These are phyloP conservation scores for Sturnira hondurensis DNA, from an alignment of 2,113 vertebrate species.

Conservation along the genomic window DNA sequence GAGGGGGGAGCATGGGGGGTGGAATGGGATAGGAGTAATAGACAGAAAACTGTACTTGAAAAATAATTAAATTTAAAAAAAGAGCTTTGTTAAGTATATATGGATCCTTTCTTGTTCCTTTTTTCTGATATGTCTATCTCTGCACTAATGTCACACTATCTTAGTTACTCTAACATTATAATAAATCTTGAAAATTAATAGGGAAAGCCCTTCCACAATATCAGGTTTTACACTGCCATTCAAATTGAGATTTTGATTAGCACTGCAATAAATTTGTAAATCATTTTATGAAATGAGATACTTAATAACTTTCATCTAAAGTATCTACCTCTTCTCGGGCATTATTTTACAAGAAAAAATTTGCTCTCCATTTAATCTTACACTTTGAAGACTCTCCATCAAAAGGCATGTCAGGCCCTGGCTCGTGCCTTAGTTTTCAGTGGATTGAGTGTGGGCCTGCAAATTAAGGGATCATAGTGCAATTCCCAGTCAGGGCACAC, in stretches of 20 bases:
- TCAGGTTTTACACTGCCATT: not conserved
- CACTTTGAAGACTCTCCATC: not conserved
- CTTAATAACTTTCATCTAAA: not conserved
- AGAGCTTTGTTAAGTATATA: not conserved
- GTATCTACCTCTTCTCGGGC: not conserved
- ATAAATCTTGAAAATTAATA: not conserved
- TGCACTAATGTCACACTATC: not conserved
- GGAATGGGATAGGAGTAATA: no score
- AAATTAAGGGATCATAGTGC: no score
- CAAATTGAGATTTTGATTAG: not conserved
- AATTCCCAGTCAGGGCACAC: no score
- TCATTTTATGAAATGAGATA: not conserved
- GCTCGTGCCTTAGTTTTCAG: no score
- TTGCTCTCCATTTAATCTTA: not conserved
- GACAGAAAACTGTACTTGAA: no score
- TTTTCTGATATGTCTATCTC: not conserved
- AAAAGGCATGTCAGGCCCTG: not conserved
- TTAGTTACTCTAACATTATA: slow-evolving; percentile 4
- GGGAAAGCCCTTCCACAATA: not conserved
- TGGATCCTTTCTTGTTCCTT: not conserved
- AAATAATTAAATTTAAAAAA: no score
- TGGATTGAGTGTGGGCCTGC: no score
- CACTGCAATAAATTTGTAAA: not conserved
- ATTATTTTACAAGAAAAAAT: not conserved
- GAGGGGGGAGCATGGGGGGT: no score